These are phyloP conservation scores for Itoplectis maculator DNA, from an alignment of 2,888 invertebrate species.

Conservation along the genomic window DNA sequence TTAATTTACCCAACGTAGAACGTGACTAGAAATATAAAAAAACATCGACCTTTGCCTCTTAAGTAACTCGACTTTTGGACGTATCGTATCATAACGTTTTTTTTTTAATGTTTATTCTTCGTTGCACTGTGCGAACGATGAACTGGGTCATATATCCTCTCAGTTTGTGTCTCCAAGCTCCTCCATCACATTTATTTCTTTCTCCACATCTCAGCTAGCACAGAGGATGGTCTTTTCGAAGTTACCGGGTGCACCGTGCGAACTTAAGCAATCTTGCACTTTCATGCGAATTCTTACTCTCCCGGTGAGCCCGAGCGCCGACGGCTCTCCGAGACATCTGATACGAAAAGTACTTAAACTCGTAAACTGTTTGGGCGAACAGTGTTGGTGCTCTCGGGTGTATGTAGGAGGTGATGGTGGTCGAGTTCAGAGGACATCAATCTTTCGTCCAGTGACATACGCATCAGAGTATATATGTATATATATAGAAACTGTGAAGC, in stretches of 20 bases:
- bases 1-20: too few species aligned
- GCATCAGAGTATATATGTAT: constrained; percentile 3
- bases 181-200: constrained; percentile 14
- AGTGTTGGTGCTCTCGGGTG: constrained; percentile 21
- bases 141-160: constrained; percentile 12
- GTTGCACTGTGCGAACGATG: background rate
- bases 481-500: background rate
- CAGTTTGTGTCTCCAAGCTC: constrained; percentile 5
- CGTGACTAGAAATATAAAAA: too few species aligned
- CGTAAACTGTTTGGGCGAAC: constrained; percentile 67
- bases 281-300: constrained; percentile 53
- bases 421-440: constrained; percentile 49
- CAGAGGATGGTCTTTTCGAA: constrained; percentile 34
- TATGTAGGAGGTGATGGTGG: constrained; percentile 18
- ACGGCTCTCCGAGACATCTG: constrained; percentile 72
- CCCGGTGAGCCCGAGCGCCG: constrained; percentile 53
- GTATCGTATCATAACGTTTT: too few species aligned
- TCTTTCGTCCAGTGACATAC: constrained; percentile 31
- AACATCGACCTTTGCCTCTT: too few species aligned
- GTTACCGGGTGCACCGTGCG: constrained; percentile 28
- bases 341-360: constrained; percentile 76
- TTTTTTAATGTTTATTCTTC: too few species aligned
- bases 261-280: constrained; percentile 59
- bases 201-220: constrained; percentile 28
- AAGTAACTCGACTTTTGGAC: too few species aligned